These are phyloP conservation scores for Bombylius major DNA, from an alignment of 2,888 invertebrate genomes.

Conservation along the genomic window DNA sequence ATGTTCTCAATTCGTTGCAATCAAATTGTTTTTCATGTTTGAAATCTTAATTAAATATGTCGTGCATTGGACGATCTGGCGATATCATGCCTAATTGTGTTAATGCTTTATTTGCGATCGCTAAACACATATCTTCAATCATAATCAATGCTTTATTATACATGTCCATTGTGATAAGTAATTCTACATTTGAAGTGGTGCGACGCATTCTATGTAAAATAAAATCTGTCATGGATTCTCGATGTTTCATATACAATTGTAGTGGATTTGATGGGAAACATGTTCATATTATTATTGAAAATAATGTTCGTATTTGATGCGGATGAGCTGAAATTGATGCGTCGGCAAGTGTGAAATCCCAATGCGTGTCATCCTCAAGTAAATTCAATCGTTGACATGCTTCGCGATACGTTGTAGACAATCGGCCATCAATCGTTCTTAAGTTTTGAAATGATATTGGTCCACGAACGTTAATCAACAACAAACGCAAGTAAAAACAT, in stretches of 20 bases:
- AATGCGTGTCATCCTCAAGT: slow-evolving; percentile 20
- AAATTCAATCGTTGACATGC: slow-evolving; percentile 25
- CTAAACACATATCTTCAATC: slow-evolving; percentile 12
- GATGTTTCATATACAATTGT: slow-evolving; percentile 11
- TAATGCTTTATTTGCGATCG: slow-evolving; percentile 12
- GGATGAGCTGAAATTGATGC: slow-evolving; percentile 7
- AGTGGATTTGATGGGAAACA: too few relatives aligned
- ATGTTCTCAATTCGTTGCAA: too few relatives aligned
- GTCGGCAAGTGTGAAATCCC: slow-evolving; percentile 11
- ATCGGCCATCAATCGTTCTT: slow-evolving; percentile 28
- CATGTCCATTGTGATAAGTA: slow-evolving; percentile 5
- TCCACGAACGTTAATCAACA: slow-evolving; percentile 23
- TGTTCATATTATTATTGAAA: slow-evolving; percentile 12
- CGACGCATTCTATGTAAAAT: not conserved
- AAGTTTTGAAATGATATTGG: slow-evolving; percentile 12
- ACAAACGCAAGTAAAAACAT: too few relatives aligned
- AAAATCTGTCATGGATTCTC: not conserved
- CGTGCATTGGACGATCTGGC: slow-evolving; percentile 9
- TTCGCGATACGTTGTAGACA: slow-evolving; percentile 24
- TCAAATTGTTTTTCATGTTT: too few relatives aligned
- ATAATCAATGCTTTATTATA: slow-evolving; percentile 9
- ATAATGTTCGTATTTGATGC: slow-evolving; percentile 13
- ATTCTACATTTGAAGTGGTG: not conserved
- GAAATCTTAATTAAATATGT: slow-evolving; percentile 13
- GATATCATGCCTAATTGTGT: slow-evolving; percentile 15